A percentile compares a stretch with the other conserved stretches of the same genome.
phyloP scores from a whole-genome alignment of 2,888 invertebrate genomes.

The Drosophila macrospina region DNA sequence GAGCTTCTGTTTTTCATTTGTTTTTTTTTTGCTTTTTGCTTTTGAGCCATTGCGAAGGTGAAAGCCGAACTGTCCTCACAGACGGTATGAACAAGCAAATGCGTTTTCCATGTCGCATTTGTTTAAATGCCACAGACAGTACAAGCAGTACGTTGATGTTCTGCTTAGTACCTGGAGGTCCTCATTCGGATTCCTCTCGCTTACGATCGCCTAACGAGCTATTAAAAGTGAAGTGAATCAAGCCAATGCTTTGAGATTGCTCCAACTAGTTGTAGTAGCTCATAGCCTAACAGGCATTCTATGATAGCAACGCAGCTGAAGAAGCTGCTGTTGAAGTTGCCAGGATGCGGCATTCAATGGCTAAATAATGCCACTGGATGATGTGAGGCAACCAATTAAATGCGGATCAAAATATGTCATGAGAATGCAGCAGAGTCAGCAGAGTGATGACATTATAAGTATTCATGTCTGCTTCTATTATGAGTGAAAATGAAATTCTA shows the following conservation, averaged over 20 bases:
- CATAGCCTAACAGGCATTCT: conserved; percentile 15
- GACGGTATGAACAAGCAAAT: conserved; percentile 40
- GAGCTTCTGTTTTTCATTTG: conserved; percentile 10
- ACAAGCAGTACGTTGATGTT: conserved; percentile 8
- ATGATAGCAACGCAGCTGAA: background rate
- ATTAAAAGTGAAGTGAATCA: conserved; percentile 26
- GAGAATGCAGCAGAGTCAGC: no score
- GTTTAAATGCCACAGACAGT: conserved; percentile 29
- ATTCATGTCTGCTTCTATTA: background rate
- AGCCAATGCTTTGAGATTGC: conserved; percentile 19
- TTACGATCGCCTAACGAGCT: conserved; percentile 53
- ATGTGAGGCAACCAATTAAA: background rate
- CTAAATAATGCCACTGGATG: background rate
- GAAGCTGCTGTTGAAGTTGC: background rate
- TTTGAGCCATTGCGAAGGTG: conserved; percentile 24
- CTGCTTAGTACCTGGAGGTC: background rate
- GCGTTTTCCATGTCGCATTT: conserved; percentile 67
- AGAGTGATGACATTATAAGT: conserved; percentile 1
- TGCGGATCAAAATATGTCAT: background rate
- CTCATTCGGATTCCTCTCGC: conserved; percentile 7
- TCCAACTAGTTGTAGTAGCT: conserved; percentile 13
- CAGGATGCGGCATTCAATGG: background rate
- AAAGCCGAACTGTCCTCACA: conserved; percentile 24
- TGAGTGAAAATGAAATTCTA: conserved; percentile 9
- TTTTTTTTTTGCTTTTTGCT: conserved; percentile 4